Evolutionary conservation across 2,113 vertebrate species (phyloP).

Genomic region (Phrynocephalus versicolor): DNA sequence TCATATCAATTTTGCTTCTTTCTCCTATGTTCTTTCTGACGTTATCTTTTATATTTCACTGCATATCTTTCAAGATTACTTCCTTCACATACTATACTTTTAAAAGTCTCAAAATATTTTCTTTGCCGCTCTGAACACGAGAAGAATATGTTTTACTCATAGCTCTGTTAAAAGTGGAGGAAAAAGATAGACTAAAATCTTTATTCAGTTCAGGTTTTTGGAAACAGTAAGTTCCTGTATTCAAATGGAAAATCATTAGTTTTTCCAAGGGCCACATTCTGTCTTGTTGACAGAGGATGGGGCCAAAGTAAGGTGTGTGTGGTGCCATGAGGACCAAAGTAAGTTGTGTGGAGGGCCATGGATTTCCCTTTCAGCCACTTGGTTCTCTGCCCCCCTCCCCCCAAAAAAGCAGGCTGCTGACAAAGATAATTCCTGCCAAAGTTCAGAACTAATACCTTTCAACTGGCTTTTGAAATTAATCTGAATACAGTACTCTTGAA

Average conservation of each 20-base stretch:
- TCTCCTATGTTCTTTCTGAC: neutral
- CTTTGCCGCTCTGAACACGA: too few relatives aligned
- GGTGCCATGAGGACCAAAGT: too few relatives aligned
- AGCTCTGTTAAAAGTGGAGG: too few relatives aligned
- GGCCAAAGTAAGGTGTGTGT: too few relatives aligned
- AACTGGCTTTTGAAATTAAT: neutral
- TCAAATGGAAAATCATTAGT: too few relatives aligned
- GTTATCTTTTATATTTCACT: neutral
- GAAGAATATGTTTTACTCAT: too few relatives aligned
- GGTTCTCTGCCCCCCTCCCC: neutral
- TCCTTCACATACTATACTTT: neutral
- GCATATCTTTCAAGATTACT: neutral
- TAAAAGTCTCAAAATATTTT: neutral
- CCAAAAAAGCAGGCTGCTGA: neutral
- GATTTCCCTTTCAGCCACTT: neutral
- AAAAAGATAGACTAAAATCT: too few relatives aligned
- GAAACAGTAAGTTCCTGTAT: too few relatives aligned
- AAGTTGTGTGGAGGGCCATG: too few relatives aligned
- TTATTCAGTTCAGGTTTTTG: too few relatives aligned
- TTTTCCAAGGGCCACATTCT: too few relatives aligned
- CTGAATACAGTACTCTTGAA: neutral
- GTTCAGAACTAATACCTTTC: neutral
- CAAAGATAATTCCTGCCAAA: neutral
- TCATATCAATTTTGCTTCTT: neutral
- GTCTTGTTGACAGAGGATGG: too few relatives aligned